phyloP scores from a whole-genome alignment of 2,113 vertebrate species.

The Anoura caudifer region DNA sequence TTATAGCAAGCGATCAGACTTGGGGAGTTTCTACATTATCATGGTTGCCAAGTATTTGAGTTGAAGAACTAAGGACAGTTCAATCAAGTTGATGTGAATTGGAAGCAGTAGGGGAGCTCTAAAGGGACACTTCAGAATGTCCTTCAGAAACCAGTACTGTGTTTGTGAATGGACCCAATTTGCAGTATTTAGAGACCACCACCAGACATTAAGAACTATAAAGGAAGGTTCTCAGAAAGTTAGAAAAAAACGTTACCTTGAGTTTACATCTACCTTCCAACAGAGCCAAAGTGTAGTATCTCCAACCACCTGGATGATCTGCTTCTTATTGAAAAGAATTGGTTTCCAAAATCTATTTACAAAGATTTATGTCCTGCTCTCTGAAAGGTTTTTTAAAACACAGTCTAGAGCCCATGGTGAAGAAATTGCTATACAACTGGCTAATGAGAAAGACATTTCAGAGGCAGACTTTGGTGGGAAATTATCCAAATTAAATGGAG shows the following conservation, averaged over 20 bases:
- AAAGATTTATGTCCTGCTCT: conserved; percentile 12
- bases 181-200: not conserved
- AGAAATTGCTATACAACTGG: conserved; percentile 18
- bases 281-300: not conserved
- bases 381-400: not conserved
- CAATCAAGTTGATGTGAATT: not conserved
- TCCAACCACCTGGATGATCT: not conserved
- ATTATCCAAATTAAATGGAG: not conserved
- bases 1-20: not conserved
- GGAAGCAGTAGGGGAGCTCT: not conserved
- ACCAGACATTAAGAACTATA: not conserved
- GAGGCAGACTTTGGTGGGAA: conserved; percentile 7
- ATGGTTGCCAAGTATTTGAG: conserved; percentile 16
- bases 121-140: not conserved
- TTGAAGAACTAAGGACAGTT: conserved; percentile 5
- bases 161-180: conserved; percentile 2
- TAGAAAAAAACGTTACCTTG: not conserved
- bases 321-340: not conserved
- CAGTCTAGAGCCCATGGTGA: not conserved
- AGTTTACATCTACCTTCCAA: not conserved
- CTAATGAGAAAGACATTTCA: conserved; percentile 35
- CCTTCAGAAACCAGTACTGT: not conserved
- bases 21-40: not conserved
- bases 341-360: conserved; percentile 13
- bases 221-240: not conserved